These are phyloP conservation scores for Heterotis niloticus DNA, from an alignment of 2,113 vertebrate genomes.

Conservation along the genomic window DNA sequence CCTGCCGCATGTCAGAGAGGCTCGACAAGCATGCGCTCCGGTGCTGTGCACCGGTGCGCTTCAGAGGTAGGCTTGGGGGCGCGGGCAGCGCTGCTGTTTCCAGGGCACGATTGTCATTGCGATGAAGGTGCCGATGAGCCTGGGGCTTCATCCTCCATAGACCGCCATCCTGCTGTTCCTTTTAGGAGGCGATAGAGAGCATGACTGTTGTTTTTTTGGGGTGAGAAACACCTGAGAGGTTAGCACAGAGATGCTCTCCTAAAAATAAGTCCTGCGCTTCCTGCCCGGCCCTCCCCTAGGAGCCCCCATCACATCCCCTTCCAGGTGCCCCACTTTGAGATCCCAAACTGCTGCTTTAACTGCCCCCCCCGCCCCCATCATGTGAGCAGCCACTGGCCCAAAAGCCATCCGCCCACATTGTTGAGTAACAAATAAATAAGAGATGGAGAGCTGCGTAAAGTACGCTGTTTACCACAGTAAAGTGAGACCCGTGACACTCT, in stretches of 20 bases:
- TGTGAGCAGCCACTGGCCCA: conserved; percentile 36
- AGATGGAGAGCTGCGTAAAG: not conserved
- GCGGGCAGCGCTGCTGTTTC: not conserved
- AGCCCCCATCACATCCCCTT: conserved; percentile 48
- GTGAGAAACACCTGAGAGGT: conserved; percentile 38
- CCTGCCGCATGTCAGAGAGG: conserved; percentile 56
- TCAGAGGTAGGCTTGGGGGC: not conserved
- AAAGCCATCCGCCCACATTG: conserved; percentile 35
- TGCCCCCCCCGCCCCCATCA: not conserved
- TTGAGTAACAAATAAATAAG: not conserved
- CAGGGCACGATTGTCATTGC: not conserved
- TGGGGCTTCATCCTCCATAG: not conserved
- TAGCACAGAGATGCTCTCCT: conserved; percentile 58
- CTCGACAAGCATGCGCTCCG: conserved; percentile 35
- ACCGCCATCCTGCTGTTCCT: not conserved
- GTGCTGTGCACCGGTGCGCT: conserved; percentile 4
- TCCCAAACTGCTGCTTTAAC: conserved; percentile 11
- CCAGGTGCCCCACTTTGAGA: conserved; percentile 59
- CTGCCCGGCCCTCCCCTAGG: conserved; percentile 55
- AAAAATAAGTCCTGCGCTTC: conserved; percentile 58
- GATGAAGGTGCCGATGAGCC: not conserved
- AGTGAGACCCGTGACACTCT: too few species aligned
- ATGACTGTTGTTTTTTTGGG: not conserved
- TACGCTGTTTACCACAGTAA: not conserved
- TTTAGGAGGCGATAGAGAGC: not conserved